Evolutionary conservation across 2,797 vertebrate genomes (phyloP).

Genomic region (Channallabes apus): DNA sequence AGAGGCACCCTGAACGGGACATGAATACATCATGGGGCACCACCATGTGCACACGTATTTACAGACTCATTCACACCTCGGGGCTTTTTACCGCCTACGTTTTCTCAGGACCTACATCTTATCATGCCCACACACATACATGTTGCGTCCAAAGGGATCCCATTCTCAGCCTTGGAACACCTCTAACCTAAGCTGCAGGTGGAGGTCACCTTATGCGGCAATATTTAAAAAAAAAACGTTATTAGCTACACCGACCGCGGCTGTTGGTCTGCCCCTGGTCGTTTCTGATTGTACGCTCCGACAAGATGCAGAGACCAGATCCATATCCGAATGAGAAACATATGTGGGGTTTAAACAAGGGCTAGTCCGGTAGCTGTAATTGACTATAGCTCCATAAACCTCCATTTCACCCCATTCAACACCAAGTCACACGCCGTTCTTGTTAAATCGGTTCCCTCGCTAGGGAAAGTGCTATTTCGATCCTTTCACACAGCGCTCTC

Average conservation of each 20-base stretch:
- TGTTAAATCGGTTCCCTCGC: slow-evolving; percentile 41
- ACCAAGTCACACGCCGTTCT: slow-evolving; percentile 30
- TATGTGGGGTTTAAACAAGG: slow-evolving; percentile 24
- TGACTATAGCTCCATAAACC: slow-evolving; percentile 43
- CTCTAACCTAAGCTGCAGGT: background rate
- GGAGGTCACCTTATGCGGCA: background rate
- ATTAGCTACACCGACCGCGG: background rate
- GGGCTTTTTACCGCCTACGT: background rate
- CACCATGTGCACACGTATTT: background rate
- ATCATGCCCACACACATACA: background rate
- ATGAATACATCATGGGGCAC: background rate
- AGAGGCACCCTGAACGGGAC: background rate
- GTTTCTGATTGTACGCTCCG: background rate
- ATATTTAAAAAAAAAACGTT: background rate
- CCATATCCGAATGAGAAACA: slow-evolving; percentile 44
- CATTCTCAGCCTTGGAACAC: background rate
- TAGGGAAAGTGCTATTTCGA: slow-evolving; percentile 52
- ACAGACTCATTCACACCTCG: background rate
- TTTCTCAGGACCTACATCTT: background rate
- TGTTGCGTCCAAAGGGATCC: background rate
- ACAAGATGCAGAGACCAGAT: slow-evolving; percentile 20
- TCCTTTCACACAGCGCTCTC: slow-evolving; percentile 17
- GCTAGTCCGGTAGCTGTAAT: slow-evolving; percentile 29
- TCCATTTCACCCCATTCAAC: slow-evolving; percentile 41
- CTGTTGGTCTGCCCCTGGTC: background rate